These are phyloP conservation scores for Caprella mutica DNA, from an alignment of 2,888 invertebrate genomes.

Conservation along the genomic window DNA sequence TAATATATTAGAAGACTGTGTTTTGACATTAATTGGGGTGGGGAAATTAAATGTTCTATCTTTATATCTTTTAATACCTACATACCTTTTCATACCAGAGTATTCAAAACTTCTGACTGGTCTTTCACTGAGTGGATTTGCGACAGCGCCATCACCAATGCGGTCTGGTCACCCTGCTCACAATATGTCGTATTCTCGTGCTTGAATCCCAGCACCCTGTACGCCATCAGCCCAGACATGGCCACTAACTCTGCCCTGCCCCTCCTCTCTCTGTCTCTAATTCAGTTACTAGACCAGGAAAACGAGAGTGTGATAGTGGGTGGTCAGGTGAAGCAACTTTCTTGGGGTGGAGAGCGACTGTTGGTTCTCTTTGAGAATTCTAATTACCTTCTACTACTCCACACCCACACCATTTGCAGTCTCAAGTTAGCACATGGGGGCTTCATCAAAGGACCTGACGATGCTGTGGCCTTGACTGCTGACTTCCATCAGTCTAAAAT, in stretches of 20 bases:
- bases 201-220: conserved; percentile 53
- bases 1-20: too few relatives aligned
- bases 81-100: too few relatives aligned
- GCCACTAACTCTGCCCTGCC: conserved; percentile 47
- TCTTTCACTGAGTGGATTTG: conserved; percentile 79
- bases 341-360: conserved; percentile 74
- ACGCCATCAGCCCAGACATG: conserved; percentile 58
- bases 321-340: conserved; percentile 64
- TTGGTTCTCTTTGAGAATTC: conserved; percentile 57
- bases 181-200: conserved; percentile 66
- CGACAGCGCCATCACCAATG: conserved; percentile 65
- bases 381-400: conserved; percentile 2
- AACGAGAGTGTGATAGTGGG: conserved; percentile 48
- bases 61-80: too few relatives aligned
- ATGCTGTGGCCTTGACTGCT: not conserved
- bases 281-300: conserved; percentile 42
- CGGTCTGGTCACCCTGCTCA: conserved; percentile 74
- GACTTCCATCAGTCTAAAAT: conserved; percentile 2
- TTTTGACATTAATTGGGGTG: too few relatives aligned
- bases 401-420: not conserved
- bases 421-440: not conserved
- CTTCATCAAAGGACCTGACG: conserved; percentile 6
- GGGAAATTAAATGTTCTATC: too few relatives aligned
- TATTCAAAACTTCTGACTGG: conserved; percentile 60
- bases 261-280: conserved; percentile 58